phyloP scores from a whole-genome alignment of 2,797 vertebrate species.

The Phoxinus dragarum region DNA sequence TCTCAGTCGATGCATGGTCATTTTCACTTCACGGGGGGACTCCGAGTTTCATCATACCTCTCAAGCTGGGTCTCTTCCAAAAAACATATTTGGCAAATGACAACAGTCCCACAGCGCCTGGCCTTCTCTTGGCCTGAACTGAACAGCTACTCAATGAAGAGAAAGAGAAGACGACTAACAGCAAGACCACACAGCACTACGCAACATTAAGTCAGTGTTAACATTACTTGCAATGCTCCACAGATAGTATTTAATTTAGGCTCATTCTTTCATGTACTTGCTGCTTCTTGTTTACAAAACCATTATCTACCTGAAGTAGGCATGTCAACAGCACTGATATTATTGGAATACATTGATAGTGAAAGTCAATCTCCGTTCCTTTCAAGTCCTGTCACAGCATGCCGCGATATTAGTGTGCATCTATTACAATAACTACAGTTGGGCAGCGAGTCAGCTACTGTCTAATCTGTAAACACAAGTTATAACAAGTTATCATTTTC shows the following conservation, averaged over 20 bases:
- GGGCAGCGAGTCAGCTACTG: background rate
- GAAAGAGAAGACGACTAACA: slow-evolving; percentile 8
- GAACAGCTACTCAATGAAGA: slow-evolving; percentile 27
- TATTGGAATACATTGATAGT: background rate
- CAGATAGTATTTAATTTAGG: background rate
- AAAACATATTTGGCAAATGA: slow-evolving; percentile 44
- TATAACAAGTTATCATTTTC: background rate
- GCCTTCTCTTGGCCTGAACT: slow-evolving; percentile 32
- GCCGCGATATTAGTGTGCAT: background rate
- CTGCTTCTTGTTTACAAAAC: background rate
- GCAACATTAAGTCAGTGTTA: background rate
- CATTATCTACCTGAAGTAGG: background rate
- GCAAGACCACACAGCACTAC: slow-evolving; percentile 1
- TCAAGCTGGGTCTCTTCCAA: slow-evolving; percentile 64
- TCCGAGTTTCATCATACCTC: slow-evolving; percentile 58
- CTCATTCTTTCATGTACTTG: background rate
- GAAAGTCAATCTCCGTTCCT: background rate
- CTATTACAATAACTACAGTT: background rate
- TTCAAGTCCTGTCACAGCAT: background rate
- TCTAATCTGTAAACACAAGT: slow-evolving; percentile 7
- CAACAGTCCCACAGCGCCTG: slow-evolving; percentile 5
- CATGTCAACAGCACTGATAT: background rate
- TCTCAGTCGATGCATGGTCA: slow-evolving; percentile 21
- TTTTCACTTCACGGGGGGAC: slow-evolving; percentile 39
- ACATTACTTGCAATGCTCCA: background rate